phyloP scores from a whole-genome alignment of 2,888 invertebrate genomes.

The Lobophora halterata region DNA sequence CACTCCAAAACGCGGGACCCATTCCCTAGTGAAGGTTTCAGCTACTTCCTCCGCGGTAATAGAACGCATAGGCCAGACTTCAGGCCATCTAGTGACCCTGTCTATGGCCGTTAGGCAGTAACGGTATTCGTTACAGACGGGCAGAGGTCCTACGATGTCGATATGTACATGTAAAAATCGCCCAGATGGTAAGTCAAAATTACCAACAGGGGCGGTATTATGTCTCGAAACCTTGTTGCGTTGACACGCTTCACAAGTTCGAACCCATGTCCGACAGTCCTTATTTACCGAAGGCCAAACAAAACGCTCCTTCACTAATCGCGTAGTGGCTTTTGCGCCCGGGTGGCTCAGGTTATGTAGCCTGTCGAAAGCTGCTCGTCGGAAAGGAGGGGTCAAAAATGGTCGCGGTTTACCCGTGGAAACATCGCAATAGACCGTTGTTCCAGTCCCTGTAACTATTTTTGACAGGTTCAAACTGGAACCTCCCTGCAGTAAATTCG shows the following conservation, averaged over 20 bases:
- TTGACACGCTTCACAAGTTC: constrained; percentile 37
- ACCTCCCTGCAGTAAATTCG: constrained; percentile 5
- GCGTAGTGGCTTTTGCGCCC: constrained; percentile 20
- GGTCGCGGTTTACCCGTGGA: constrained; percentile 25
- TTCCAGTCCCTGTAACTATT: constrained; percentile 9
- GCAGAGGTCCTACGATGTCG: constrained; percentile 44
- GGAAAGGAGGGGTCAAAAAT: constrained; percentile 20
- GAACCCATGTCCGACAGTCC: constrained; percentile 40
- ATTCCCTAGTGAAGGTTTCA: constrained; percentile 19
- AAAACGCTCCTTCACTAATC: constrained; percentile 33
- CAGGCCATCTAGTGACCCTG: constrained; percentile 32
- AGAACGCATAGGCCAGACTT: constrained; percentile 25
- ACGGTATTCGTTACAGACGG: constrained; percentile 5
- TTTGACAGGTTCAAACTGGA: constrained; percentile 22
- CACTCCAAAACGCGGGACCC: constrained; percentile 31
- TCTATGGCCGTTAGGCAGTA: constrained; percentile 39
- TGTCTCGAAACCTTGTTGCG: constrained; percentile 41
- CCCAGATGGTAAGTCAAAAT: not conserved
- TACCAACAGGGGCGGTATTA: constrained; percentile 14
- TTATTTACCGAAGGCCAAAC: constrained; percentile 44
- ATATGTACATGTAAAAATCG: constrained; percentile 42
- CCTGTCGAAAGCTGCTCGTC: constrained; percentile 26
- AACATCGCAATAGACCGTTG: constrained; percentile 20
- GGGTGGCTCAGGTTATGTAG: constrained; percentile 33
- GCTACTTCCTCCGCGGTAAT: constrained; percentile 29